phyloP scores from a whole-genome alignment of 2,797 vertebrate species.

The Oreortyx pictus region DNA sequence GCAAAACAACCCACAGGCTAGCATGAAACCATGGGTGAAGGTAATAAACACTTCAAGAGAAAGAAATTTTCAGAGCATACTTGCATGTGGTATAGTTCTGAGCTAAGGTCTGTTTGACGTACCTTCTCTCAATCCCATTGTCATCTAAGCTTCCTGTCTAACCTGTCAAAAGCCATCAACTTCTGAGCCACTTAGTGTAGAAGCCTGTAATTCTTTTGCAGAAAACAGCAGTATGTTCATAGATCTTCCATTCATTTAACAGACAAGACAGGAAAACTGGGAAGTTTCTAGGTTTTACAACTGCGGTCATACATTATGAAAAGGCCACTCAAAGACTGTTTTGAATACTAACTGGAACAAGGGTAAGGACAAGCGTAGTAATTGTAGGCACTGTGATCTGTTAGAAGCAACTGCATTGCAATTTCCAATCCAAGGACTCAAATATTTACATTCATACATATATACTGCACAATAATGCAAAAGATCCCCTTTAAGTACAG shows the following conservation, averaged over 20 bases:
- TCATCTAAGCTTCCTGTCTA: slow-evolving; percentile 11
- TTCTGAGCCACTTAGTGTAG: slow-evolving; percentile 32
- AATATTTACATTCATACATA: slow-evolving; percentile 65
- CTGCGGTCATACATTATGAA: neutral
- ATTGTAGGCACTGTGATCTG: slow-evolving; percentile 5
- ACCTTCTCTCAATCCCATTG: neutral
- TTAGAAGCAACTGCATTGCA: slow-evolving; percentile 27
- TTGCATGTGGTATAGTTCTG: neutral
- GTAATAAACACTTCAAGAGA: slow-evolving; percentile 22
- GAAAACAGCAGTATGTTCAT: neutral
- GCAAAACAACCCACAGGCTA: slow-evolving; percentile 79
- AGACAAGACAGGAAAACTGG: slow-evolving; percentile 2
- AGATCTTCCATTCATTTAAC: neutral
- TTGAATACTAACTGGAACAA: neutral
- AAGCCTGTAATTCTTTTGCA: slow-evolving; percentile 29
- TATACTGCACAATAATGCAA: slow-evolving; percentile 30
- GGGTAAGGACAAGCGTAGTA: neutral
- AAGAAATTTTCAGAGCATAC: neutral
- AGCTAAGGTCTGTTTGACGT: slow-evolving; percentile 18
- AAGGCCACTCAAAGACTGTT: neutral
- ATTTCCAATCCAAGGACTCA: slow-evolving; percentile 50
- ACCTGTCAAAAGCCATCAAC: slow-evolving; percentile 10
- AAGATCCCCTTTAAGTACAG: neutral
- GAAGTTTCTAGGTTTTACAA: neutral
- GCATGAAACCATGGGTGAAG: slow-evolving; percentile 23